Evolutionary conservation across 2,113 vertebrate genomes (phyloP).

Genomic region (Notarius lentiginosus): DNA sequence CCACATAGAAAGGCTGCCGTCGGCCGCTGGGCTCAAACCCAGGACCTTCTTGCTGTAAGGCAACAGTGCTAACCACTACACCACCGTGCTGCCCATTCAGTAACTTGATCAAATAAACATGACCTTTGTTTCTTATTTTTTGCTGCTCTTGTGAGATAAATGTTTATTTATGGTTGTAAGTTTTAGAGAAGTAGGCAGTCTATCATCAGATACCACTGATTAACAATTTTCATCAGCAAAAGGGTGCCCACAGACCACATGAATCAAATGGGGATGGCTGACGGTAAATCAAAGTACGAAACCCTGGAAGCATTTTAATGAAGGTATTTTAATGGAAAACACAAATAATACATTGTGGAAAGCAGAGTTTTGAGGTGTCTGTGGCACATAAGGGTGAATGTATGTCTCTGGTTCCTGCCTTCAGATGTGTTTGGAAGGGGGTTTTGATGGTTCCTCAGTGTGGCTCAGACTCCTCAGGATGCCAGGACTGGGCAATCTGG

Average conservation of each 20-base stretch:
- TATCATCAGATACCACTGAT: background rate
- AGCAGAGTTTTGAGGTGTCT: slow-evolving; percentile 38
- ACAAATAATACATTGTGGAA: slow-evolving; percentile 57
- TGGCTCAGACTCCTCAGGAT: slow-evolving; percentile 56
- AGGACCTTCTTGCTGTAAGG: too few species aligned
- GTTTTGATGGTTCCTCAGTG: slow-evolving; percentile 53
- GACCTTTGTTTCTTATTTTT: slow-evolving; percentile 1
- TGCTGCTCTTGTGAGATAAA: background rate
- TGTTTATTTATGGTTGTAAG: slow-evolving; percentile 3
- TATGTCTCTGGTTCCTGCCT: slow-evolving; percentile 32
- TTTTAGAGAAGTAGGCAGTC: background rate
- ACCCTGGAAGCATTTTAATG: slow-evolving; percentile 32
- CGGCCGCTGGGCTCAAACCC: too few species aligned
- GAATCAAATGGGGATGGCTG: slow-evolving; percentile 62
- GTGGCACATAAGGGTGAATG: slow-evolving; percentile 30
- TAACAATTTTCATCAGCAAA: slow-evolving; percentile 37
- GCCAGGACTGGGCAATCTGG: slow-evolving; percentile 61
- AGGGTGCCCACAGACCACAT: slow-evolving; percentile 55
- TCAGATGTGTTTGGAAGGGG: slow-evolving; percentile 54
- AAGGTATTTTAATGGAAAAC: slow-evolving; percentile 69
- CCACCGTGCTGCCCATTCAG: background rate
- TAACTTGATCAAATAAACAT: background rate
- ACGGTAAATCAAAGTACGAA: slow-evolving; percentile 60
- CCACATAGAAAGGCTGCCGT: too few species aligned
- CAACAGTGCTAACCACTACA: too few species aligned